Conservation (phyloP, 2,888 invertebrate species). For the Amorpha juglandis region DNA sequence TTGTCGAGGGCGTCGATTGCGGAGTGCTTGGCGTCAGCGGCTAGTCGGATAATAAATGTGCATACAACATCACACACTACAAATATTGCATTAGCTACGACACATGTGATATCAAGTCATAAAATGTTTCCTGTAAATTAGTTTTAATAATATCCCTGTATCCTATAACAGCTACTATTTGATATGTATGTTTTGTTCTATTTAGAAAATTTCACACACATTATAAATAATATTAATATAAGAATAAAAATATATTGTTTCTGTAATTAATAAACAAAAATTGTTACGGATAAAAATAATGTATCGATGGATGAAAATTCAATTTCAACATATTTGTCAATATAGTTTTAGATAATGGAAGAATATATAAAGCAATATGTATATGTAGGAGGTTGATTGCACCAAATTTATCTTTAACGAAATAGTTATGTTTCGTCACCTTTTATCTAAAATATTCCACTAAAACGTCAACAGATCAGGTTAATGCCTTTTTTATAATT, state of each 20-base stretch:
- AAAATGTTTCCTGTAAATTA: background rate
- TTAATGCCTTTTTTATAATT: background rate
- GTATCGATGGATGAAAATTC: background rate
- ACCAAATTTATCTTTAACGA: background rate
- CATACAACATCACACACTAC: background rate
- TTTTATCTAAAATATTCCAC: constrained; percentile 3
- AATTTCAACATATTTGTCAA: background rate
- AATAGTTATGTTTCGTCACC: background rate
- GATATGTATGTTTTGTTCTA: background rate
- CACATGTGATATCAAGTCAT: background rate
- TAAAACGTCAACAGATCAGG: background rate
- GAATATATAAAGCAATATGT: constrained; percentile 1
- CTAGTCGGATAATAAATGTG: constrained; percentile 45
- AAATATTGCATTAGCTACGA: background rate
- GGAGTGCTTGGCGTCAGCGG: constrained; percentile 72
- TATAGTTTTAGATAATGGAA: background rate
- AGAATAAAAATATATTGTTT: background rate
- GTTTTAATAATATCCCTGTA: background rate
- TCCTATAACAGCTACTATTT: background rate
- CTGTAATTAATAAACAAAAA: background rate
- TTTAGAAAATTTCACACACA: background rate
- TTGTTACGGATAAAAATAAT: background rate
- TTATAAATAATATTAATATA: too few species aligned
- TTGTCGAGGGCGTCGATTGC: constrained; percentile 82
- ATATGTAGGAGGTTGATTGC: constrained; percentile 1